Evolutionary conservation across 35 echinoderm and acorn worm species (phyloP).

Genomic region (Apostichopus japonicus): DNA sequence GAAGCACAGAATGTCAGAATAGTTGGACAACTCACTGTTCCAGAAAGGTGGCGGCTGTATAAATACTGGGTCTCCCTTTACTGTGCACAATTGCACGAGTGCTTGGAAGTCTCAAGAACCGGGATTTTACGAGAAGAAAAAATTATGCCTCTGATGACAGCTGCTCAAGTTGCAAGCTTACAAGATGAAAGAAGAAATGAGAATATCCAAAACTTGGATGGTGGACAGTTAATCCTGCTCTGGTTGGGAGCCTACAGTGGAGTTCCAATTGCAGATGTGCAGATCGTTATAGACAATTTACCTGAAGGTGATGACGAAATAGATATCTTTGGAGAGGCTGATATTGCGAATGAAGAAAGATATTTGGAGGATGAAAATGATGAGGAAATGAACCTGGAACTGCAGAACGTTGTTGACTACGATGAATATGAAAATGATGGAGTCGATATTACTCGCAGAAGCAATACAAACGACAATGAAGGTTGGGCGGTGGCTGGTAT

Average conservation of each 20-base stretch:
- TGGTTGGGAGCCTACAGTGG: constrained; percentile 38
- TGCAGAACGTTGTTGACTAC: not conserved
- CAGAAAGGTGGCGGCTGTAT: constrained; percentile 74
- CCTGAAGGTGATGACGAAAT: constrained; percentile 48
- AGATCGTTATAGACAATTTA: not conserved
- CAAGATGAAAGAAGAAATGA: not conserved
- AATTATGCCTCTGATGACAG: constrained; percentile 32
- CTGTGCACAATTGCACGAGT: constrained; percentile 7
- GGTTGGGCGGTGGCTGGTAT: not conserved
- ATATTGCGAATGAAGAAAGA: constrained; percentile 42
- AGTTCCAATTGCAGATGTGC: not conserved
- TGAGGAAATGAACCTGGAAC: constrained; percentile 2
- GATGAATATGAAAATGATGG: constrained; percentile 34
- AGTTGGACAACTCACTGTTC: constrained; percentile 31
- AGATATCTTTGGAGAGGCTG: constrained; percentile 47
- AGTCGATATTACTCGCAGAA: not conserved
- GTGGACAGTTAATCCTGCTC: constrained; percentile 12
- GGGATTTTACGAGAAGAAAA: not conserved
- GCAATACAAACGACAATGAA: not conserved
- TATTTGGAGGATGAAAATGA: constrained; percentile 42
- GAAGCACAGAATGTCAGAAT: constrained; percentile 42
- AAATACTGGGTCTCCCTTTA: constrained; percentile 62
- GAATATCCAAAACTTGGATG: constrained; percentile 21
- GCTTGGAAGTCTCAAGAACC: constrained; percentile 1
- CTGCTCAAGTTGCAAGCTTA: not conserved